Conservation (phyloP, 2,797 vertebrate species). For the Tauraco hartlaubi region DNA sequence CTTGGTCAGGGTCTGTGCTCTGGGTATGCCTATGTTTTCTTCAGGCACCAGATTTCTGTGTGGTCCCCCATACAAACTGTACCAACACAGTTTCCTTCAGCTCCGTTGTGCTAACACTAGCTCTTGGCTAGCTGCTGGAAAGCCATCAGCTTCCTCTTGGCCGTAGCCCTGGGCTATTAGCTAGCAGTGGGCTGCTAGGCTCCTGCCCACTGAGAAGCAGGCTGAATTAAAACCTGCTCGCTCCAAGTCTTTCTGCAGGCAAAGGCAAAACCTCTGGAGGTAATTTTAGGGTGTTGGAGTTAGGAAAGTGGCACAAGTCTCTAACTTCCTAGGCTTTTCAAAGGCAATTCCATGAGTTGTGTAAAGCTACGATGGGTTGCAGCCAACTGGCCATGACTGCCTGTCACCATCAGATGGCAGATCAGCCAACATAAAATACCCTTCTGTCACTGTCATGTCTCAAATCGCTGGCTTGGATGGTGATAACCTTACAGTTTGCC, state of each 20-base stretch:
- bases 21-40: neutral
- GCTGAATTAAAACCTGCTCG: neutral
- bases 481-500: neutral
- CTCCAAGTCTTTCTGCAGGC: neutral
- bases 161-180: neutral
- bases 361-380: neutral
- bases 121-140: neutral
- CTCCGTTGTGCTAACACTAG: fast-evolving
- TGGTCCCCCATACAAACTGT: neutral
- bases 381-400: neutral
- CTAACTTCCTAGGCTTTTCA: neutral
- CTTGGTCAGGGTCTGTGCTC: neutral
- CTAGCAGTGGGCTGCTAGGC: neutral
- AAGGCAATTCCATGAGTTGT: neutral
- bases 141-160: neutral
- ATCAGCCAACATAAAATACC: neutral
- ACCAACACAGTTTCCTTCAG: fast-evolving
- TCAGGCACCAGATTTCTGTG: neutral
- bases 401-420: slow-evolving; percentile 1
- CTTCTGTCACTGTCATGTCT: neutral
- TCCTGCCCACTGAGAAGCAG: neutral
- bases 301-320: neutral
- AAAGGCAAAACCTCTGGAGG: neutral
- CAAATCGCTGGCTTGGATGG: neutral
- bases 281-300: neutral